These are phyloP conservation scores for Irena cyanogastra DNA, from an alignment of 2,113 vertebrate species.

Conservation along the genomic window DNA sequence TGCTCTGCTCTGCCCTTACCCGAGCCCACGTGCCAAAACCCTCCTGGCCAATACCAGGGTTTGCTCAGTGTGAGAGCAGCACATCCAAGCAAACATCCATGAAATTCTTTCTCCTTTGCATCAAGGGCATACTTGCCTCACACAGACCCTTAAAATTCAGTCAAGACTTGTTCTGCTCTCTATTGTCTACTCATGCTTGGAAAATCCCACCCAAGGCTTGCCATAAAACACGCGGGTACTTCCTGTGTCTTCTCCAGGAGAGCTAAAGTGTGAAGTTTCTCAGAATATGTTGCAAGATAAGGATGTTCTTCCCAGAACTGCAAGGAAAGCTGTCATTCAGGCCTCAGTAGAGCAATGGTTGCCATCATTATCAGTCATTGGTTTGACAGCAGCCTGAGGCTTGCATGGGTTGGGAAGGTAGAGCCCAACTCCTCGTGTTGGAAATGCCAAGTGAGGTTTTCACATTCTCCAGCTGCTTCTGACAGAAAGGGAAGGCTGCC, in stretches of 20 bases:
- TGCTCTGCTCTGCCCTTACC: not conserved
- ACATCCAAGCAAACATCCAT: not conserved
- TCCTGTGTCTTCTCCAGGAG: not conserved
- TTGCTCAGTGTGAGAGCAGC: not conserved
- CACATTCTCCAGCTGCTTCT: not conserved
- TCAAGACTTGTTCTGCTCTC: not conserved
- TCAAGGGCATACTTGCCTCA: not conserved
- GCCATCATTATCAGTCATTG: not conserved
- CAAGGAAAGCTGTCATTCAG: not conserved
- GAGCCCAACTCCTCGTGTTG: not conserved
- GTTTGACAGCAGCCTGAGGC: not conserved
- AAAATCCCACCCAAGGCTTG: not conserved
- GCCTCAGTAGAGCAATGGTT: not conserved
- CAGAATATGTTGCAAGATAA: not conserved
- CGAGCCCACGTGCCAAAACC: not conserved
- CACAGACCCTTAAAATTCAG: not conserved
- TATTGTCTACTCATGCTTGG: not conserved
- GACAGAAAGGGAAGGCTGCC: not conserved
- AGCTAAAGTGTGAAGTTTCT: not conserved
- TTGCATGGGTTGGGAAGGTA: not conserved
- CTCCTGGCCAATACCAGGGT: not conserved
- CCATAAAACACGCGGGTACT: accelerated
- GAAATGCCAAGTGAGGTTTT: not conserved
- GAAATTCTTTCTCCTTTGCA: not conserved
- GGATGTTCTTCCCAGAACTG: not conserved